Conservation (phyloP, 2,113 vertebrate genomes). For the Notiomystis cincta region DNA sequence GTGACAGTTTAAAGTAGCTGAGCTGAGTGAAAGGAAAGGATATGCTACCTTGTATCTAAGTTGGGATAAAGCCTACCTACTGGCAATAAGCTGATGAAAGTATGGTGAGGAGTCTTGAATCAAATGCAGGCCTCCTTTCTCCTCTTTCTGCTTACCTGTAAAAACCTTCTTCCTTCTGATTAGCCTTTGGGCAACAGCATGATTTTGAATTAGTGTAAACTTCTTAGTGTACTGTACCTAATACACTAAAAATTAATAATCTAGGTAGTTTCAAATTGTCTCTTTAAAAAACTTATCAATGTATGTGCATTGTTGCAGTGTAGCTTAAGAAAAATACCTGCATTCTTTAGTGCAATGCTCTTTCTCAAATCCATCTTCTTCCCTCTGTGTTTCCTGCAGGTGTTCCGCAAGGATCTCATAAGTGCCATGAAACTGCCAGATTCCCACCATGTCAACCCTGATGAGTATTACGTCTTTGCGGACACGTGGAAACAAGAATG, state of each 20-base stretch:
- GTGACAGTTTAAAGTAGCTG: background rate
- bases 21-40: background rate
- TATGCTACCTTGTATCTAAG: background rate
- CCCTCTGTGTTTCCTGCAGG: constrained; percentile 67
- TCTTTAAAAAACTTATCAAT: background rate
- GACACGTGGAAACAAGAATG: constrained; percentile 98
- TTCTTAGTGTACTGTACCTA: background rate
- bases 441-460: constrained; percentile 88
- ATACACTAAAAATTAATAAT: background rate
- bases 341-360: accelerated
- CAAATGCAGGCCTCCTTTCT: background rate
- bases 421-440: constrained; percentile 99
- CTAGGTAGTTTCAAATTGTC: background rate
- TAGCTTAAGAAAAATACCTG: background rate
- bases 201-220: background rate
- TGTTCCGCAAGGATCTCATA: constrained; percentile 99
- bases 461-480: constrained; percentile 91
- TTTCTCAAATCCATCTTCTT: background rate
- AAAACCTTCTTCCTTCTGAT: background rate
- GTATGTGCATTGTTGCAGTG: background rate
- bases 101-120: background rate
- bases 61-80: background rate
- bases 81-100: background rate
- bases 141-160: background rate
- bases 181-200: accelerated